These are phyloP conservation scores for Cotesia chilonis DNA, from an alignment of 1,140 invertebrate species.

Conservation along the genomic window DNA sequence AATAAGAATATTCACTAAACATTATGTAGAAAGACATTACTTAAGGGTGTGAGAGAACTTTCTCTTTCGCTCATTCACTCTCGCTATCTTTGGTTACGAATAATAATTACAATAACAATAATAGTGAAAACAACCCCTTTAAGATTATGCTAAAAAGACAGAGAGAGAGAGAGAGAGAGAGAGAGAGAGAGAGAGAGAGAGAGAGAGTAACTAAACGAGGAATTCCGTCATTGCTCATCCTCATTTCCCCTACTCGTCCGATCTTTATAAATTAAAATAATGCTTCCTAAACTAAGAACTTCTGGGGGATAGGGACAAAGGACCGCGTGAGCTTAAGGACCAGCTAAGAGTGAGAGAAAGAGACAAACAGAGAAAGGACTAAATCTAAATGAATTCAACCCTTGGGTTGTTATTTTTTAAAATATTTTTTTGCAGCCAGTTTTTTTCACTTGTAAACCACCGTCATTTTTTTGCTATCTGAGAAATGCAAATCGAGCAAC, in stretches of 20 bases:
- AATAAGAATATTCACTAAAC: constrained; percentile 14
- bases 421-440: constrained; percentile 16
- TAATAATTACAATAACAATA: constrained; percentile 8
- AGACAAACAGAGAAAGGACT: constrained; percentile 10
- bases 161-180: no score
- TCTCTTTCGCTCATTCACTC: not conserved
- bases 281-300: not conserved
- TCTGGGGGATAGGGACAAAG: constrained; percentile 13
- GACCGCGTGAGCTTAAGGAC: not conserved
- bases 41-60: constrained; percentile 32
- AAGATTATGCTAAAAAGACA: constrained; percentile 26
- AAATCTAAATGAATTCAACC: constrained; percentile 18
- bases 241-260: not conserved
- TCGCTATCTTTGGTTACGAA: not conserved
- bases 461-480: not conserved
- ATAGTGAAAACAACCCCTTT: constrained; percentile 27
- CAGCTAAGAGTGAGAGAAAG: constrained; percentile 2
- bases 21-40: constrained; percentile 33
- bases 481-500: constrained; percentile 42
- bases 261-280: not conserved
- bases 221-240: constrained; percentile 15
- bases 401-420: constrained; percentile 38
- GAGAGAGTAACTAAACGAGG: constrained; percentile 4
- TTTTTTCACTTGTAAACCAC: constrained; percentile 22
- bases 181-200: no score